Evolutionary conservation across 35 echinoderm and acorn worm species (phyloP).

Genomic region (Chiridota heheva): DNA sequence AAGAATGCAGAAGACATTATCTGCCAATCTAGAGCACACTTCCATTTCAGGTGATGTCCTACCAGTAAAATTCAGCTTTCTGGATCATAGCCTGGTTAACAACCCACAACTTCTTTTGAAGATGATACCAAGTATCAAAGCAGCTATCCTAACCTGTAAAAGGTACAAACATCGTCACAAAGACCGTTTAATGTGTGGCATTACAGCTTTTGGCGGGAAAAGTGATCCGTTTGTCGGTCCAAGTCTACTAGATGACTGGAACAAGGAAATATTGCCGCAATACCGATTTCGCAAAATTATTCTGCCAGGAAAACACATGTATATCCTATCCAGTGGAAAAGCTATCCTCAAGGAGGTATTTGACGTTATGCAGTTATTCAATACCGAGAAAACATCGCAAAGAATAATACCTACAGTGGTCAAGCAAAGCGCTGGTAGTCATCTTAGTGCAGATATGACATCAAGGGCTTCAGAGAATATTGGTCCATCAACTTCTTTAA

Average conservation of each 20-base stretch:
- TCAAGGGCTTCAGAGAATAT: too few species aligned
- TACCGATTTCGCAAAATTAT: constrained; percentile 78
- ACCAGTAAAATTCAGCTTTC: constrained; percentile 88
- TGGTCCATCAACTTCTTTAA: too few species aligned
- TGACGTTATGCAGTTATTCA: constrained; percentile 47
- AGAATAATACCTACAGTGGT: too few species aligned
- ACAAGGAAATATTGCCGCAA: constrained; percentile 54
- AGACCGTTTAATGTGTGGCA: constrained; percentile 69
- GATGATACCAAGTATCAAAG: constrained; percentile 86
- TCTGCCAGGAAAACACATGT: constrained; percentile 85
- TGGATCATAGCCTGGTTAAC: constrained; percentile 77
- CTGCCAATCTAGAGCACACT: constrained; percentile 46
- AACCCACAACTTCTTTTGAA: constrained; percentile 68
- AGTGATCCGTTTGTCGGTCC: constrained; percentile 82
- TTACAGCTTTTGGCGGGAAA: constrained; percentile 80
- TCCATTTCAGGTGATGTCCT: constrained; percentile 49
- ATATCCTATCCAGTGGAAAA: constrained; percentile 60
- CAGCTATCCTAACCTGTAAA: constrained; percentile 81
- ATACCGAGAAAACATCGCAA: too few species aligned
- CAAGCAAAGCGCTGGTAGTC: too few species aligned
- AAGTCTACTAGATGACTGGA: constrained; percentile 79
- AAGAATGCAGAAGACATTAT: constrained; percentile 61
- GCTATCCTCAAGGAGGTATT: constrained; percentile 64
- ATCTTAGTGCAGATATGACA: too few species aligned
- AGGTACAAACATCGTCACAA: constrained; percentile 83